phyloP scores from a whole-genome alignment of 2,113 vertebrate genomes.

The Rhineura floridana region DNA sequence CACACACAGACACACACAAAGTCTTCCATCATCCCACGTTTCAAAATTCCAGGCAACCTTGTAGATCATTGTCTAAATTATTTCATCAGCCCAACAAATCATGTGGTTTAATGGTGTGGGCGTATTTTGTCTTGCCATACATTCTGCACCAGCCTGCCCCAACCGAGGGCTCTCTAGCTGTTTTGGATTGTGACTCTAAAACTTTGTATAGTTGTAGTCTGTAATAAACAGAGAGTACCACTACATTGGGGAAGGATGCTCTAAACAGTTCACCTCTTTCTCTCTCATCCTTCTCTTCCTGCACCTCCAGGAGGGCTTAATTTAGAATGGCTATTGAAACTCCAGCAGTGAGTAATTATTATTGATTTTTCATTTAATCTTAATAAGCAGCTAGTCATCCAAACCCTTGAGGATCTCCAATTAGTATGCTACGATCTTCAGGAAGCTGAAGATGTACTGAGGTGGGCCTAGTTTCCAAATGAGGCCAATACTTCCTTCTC shows the following conservation, averaged over 20 bases:
- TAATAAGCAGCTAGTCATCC: not conserved
- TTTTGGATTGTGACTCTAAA: no score
- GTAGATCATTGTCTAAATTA: not conserved
- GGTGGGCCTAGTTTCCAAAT: not conserved
- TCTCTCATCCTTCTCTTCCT: not conserved
- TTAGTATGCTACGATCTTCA: not conserved
- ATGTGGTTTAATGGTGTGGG: no score
- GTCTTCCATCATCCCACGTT: not conserved
- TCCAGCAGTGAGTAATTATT: conserved; percentile 19
- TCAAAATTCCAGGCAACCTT: not conserved
- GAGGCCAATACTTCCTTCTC: not conserved
- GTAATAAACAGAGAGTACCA: no score
- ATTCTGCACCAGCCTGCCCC: not conserved
- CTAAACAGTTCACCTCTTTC: not conserved
- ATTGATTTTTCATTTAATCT: conserved; percentile 8
- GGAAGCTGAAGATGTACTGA: not conserved
- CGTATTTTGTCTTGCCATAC: no score
- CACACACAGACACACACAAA: not conserved
- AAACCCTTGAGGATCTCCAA: not conserved
- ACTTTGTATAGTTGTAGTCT: no score
- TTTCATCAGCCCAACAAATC: not conserved
- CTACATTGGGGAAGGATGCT: no score
- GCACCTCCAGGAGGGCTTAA: not conserved
- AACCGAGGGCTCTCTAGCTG: not conserved
- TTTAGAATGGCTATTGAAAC: not conserved